Evolutionary conservation across 1,140 invertebrate genomes (phyloP), one percentile per base, ranked within the genome.

Genomic region (Papilio dardanus): DNA sequence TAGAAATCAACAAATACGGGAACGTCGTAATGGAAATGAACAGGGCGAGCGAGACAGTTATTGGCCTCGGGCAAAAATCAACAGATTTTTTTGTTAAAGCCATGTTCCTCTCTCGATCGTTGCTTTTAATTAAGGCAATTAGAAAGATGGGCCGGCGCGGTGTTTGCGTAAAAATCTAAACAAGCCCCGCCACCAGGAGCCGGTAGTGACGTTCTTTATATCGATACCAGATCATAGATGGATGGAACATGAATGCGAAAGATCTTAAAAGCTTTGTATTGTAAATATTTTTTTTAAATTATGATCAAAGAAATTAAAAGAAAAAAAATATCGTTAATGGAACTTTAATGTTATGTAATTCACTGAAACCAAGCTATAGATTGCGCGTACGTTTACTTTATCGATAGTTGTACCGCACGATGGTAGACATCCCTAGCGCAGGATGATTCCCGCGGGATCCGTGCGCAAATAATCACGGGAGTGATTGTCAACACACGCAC

Each of bases 81-180:
- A 42, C 58, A 67, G 31, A 31, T 40, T 40, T 50, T 79, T 79
- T 74, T 73, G 71, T 50, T 58, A 40, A 42, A 71, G n/a, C 46
- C 46, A 35, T 65, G 46, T 68, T 76, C 77, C 71, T 62, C 76
- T 79, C 80, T 81, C 82, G 79, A 85, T 85, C 79, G 82, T 74
- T 80, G 87, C 87, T 85, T 91, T 90, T 89, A 91, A 91, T 91
- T 89, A 89, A 91, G 88, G 80, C 89, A 91, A 91, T 91, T 91
- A 91, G 86, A 91, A 88, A 88, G 87, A 91, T 89, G 87, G 87
- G 81, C 80, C 69, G 80, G 77, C 80, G 74, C 76, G 75, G 76
- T 91, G 88, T 91, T 91, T 91, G 89, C 89, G 88, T 83, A 91
- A 91, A 91, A 91, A 91, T 89, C 87, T 89, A 91, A 91, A 91